Base-by-base conservation (phyloP, 2,888 invertebrate species). In the Apamea anceps region DNA sequence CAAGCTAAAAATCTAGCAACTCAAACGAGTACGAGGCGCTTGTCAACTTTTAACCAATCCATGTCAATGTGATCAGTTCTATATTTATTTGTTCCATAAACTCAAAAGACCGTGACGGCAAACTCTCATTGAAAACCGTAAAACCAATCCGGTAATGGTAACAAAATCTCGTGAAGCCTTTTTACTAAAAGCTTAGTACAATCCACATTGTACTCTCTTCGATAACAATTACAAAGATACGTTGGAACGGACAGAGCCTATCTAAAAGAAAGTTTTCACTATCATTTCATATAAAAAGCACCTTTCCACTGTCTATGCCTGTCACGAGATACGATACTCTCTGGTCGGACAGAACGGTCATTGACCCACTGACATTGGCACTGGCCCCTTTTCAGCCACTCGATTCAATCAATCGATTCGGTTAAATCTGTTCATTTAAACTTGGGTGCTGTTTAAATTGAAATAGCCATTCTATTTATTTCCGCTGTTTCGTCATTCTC, bases 291-390 rank as follows among this genome's bases (percentile, higher is more conserved):
- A 80, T 80, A 80, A 84, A 85, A 86, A 90, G 60, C 81, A 71
- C 81, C 87, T 90, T 83, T 88, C 80, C 81, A 87, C 79, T 72
- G 76, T 81, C 76, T 74, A 77, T 82, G 48, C 32, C 78, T 85
- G 79, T 86, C 81, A 48, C 78, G 78, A 79, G 84, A 80, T 83
- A 76, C 75, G 77, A 74, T 78, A 79, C 75, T 76, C 70, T 77
- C 37, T 77, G 63, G 42, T 75, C 79, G 62, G 8, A 51, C 67
- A 66, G 66, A 73, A 45, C 85, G 90, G 90, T 81, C 87, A 54
- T 66, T 83, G 89, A 90, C 89, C 89, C 21, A 87, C 70, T 89
- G 86, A 86, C 89, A 89, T 89, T 89, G 89, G 81, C 89, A 88
- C 63, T 90, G 90, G 82, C 88, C 88, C 79, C 74, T 77, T 86